Evolutionary conservation across 2,113 vertebrate species (phyloP).

Genomic region (Delphinus delphis): DNA sequence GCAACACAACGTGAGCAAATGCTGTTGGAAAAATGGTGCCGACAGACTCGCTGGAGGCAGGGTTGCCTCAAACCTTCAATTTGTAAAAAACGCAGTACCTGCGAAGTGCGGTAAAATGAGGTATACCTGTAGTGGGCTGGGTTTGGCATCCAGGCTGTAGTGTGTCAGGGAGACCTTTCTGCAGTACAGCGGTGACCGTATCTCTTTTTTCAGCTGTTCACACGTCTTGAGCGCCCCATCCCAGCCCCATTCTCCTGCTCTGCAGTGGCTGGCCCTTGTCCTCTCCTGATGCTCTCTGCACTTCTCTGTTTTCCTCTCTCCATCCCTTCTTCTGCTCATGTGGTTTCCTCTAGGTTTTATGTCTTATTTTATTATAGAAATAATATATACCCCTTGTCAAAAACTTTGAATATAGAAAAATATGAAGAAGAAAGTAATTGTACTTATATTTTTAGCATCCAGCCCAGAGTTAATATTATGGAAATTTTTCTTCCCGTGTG

Average conservation of each 20-base stretch:
- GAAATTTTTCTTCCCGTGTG: neutral
- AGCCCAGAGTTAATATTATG: neutral
- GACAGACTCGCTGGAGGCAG: neutral
- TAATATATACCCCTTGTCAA: neutral
- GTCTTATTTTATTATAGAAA: neutral
- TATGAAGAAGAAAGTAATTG: neutral
- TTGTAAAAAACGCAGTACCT: neutral
- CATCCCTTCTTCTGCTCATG: neutral
- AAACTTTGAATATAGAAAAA: neutral
- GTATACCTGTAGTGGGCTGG: neutral
- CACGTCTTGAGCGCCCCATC: fast-evolving
- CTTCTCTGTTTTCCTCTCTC: neutral
- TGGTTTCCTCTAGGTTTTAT: neutral
- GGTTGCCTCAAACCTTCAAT: neutral
- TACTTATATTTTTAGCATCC: neutral
- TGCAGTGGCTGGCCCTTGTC: too few relatives aligned
- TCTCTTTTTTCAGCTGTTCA: too few relatives aligned
- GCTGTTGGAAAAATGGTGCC: neutral
- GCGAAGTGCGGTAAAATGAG: neutral
- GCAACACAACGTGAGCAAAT: neutral
- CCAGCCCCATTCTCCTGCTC: neutral
- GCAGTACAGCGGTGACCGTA: fast-evolving
- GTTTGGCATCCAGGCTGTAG: fast-evolving
- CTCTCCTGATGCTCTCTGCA: too few relatives aligned
- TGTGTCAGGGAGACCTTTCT: neutral